Base-by-base conservation (phyloP, 2,888 invertebrate genomes). In the Cantharis flavilabris region DNA sequence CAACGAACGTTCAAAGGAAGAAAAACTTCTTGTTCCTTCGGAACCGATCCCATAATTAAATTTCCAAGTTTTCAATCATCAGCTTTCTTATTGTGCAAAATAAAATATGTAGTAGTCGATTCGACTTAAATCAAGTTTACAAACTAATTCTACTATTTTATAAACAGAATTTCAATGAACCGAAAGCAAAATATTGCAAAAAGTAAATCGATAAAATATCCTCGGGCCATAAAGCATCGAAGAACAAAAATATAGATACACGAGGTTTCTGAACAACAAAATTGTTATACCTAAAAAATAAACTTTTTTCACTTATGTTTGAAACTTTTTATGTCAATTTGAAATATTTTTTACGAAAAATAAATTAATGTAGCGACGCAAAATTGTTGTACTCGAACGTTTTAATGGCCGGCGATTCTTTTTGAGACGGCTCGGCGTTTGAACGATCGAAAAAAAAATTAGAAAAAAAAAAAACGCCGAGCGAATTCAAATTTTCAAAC, bases 191-290 rank as follows among this genome's bases (percentile, higher is more conserved):
- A 67, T 67, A 72, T 72, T 18, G n/a, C 67, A 72, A 67, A 72
- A 72, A 72, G 67, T 72, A 72, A 72, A 72, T 72, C 72, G 67
- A 72, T 72, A 72, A 67, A 72, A 67, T 72, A 33, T 72, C 72
- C 67, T 65, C 16, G 20, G 67, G 72, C 72, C 65, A 67, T 72
- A 65, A 20, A 20, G 67, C 28, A 67, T 72, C 33, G 30, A 18
- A 70, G 67, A 30, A 72, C 67, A 20, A 72, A 64, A 33, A 23
- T 62, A 28, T 33, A 72, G 65, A 30, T 30, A 72, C 26, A 72
- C 26, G 63, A 72, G 23, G 62, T 49, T 62, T 62, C 20, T 30
- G 30, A 69, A 30, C 69, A 30, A 67, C 65, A 67, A 67, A 67
- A 23, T 67, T 67, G 65, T 26, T 23, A 67, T 67, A 49, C 49